Percentiles rank a stretch among this genome's conserved stretches.
phyloP scores from a whole-genome alignment of 30 jellyfish, hydroid and myxozoan species.

The Aurelia sp. region DNA sequence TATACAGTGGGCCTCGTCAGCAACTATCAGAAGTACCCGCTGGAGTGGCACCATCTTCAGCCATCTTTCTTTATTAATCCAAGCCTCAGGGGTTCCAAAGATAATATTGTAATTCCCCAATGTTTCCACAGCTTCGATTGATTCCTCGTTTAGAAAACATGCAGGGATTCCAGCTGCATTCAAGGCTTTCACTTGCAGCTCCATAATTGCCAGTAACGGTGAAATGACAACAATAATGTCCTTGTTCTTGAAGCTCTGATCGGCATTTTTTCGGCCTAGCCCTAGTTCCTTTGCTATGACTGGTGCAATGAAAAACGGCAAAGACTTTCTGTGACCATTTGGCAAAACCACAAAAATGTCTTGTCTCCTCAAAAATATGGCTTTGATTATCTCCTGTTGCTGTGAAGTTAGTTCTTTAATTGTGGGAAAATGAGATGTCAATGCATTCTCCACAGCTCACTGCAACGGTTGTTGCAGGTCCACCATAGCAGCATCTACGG shows the following conservation, averaged over 20 bases:
- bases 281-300: not conserved
- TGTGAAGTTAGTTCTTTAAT: not conserved
- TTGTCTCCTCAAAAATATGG: not conserved
- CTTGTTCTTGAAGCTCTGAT: not conserved
- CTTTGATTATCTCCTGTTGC: not conserved
- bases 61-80: slow-evolving; percentile 17
- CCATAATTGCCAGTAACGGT: not conserved
- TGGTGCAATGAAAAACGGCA: not conserved
- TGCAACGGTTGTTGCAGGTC: no score
- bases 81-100: slow-evolving; percentile 22
- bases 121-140: not conserved
- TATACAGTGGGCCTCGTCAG: slow-evolving; percentile 53
- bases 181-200: not conserved
- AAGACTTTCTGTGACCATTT: slow-evolving; percentile 5
- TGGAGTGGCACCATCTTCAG: slow-evolving; percentile 9
- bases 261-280: not conserved
- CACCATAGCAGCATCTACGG: no score
- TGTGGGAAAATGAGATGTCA: no score
- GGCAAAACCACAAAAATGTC: slow-evolving; percentile 23
- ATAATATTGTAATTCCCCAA: not conserved
- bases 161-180: not conserved
- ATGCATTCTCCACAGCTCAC: no score
- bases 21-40: slow-evolving; percentile 23
- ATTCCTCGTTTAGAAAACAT: not conserved
- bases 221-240: not conserved